These are phyloP conservation scores for Cercocebus atys DNA, from an alignment of 2,113 vertebrate species.

Conservation along the genomic window DNA sequence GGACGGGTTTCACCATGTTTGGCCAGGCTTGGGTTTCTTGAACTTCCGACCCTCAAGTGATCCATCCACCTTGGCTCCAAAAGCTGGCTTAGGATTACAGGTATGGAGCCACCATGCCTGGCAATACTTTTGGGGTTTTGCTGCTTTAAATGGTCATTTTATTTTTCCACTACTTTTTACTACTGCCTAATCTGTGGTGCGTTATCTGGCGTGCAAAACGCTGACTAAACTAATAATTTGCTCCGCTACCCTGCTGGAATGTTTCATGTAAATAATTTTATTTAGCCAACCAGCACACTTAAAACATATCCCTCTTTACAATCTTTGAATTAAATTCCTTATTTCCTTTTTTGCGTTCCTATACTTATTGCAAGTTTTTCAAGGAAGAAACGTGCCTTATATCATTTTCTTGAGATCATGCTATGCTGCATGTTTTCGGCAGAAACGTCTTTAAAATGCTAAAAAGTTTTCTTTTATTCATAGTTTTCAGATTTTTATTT, in stretches of 20 bases:
- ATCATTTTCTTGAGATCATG: neutral
- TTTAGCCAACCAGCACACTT: too few species aligned
- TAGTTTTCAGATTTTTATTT: conserved; percentile 26
- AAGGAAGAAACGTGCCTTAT: too few species aligned
- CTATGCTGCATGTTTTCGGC: neutral
- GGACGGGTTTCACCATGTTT: too few species aligned
- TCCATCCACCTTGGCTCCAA: too few species aligned
- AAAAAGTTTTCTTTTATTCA: neutral
- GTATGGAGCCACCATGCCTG: too few species aligned
- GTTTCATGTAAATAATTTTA: conserved; percentile 1
- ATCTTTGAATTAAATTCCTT: conserved; percentile 1
- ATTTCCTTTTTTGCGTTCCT: neutral
- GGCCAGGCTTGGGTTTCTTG: too few species aligned
- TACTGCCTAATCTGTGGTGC: neutral
- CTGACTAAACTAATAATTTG: neutral
- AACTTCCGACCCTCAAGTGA: too few species aligned
- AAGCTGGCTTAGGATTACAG: too few species aligned
- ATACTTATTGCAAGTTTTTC: conserved; percentile 6
- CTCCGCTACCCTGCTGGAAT: neutral
- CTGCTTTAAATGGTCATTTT: neutral
- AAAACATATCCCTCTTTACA: neutral
- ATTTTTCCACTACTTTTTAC: conserved; percentile 28
- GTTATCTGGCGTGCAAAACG: too few species aligned
- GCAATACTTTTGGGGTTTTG: neutral
- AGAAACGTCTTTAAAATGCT: neutral